Evolutionary conservation across 2,113 vertebrate species (phyloP), one percentile per base, ranked within the genome.

Genomic region (Trematocara nigrifrons): DNA sequence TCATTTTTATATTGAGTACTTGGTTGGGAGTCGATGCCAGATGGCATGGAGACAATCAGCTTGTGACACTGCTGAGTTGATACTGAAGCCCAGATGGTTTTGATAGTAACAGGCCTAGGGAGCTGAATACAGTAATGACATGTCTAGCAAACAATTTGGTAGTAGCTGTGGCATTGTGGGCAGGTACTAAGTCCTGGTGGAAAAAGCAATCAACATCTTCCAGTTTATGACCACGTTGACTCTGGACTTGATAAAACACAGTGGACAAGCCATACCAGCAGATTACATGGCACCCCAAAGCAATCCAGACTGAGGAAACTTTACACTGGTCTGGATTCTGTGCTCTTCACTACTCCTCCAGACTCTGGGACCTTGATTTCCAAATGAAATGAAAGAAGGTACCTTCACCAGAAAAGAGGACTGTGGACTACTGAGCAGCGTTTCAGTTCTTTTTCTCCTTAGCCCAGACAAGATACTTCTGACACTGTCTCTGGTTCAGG

Each of bases 171-270:
- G 13, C 42, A 49, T 1, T 47, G 22, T 47, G 69, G 8, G 40
- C 40, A 29, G 22, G 40, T 47, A 16, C 42, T 47, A 47, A 29
- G 22, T 7, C 13, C 69, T 74, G 15, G 3, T 47, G 69, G 22
- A 47, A 74, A 74, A 47, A 1, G 42, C 6, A 74, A 74, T 47
- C 6, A 2, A 26, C 22, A 47, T 16, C 13, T 29, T 29, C 20
- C 1, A 2, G 22, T 47, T 1, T 1, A 47, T 0, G 8, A 47
- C 66, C 1, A 42, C 0, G 3, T 29, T 74, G 22, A 29, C 9
- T 47, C 42, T 74, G 42, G 5, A 47, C 40, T 47, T 47, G 66
- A 6, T 29, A 35, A 35, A 47, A 74, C 22, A 29, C 20, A 47
- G 22, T 74, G 22, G 42, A 18, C 40, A 2, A 47, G 8, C 22